Evolutionary conservation across 2,888 invertebrate genomes (phyloP), one percentile per base, ranked within the genome.

Genomic region (Lamproptera curius): DNA sequence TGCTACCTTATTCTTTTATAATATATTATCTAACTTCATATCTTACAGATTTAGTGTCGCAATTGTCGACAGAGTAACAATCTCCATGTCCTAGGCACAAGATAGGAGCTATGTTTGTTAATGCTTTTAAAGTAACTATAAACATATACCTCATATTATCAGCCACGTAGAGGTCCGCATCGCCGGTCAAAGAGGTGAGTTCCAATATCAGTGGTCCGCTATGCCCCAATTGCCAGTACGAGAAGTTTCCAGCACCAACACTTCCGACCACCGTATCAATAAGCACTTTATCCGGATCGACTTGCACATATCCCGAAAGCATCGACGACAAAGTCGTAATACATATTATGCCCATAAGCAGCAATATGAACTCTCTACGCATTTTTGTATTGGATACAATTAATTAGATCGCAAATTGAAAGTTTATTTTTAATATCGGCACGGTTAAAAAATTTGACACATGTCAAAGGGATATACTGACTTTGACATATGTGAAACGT

Each of bases 161-260:
- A 1, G 85, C 73, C 0, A 87, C 76, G 42, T 84, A 87, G 6
- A 87, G 67, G 48, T 87, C 87, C 0, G 86, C 87, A 46, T 87
- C 87, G 1, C 87, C 87, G 0, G 68, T 55, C 23, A 83, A 11
- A 1, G 85, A 80, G 0, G 73, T 79, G 8, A 87, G 46, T 57
- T 86, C 85, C 0, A 87, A 70, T 16, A 77, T 47, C 31, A 87
- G 39, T 11, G 78, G 79, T 1, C 87, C 86, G 0, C 61, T 60
- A 31, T 86, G 81, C 0, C 78, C 79, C 6, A 84, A 59, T 61
- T 85, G 84, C 87, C 86, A 87, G 46, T 83, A 87, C 0, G 87
- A 82, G 54, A 84, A 85, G 65, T 86, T 86, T 0, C 87, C 87
- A 1, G 82, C 82, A 0, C 81, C 79, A 0, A 87, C 86, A 0